These are phyloP conservation scores for Platycnemis pennipes DNA, from an alignment of 2,888 invertebrate species.

Conservation along the genomic window DNA sequence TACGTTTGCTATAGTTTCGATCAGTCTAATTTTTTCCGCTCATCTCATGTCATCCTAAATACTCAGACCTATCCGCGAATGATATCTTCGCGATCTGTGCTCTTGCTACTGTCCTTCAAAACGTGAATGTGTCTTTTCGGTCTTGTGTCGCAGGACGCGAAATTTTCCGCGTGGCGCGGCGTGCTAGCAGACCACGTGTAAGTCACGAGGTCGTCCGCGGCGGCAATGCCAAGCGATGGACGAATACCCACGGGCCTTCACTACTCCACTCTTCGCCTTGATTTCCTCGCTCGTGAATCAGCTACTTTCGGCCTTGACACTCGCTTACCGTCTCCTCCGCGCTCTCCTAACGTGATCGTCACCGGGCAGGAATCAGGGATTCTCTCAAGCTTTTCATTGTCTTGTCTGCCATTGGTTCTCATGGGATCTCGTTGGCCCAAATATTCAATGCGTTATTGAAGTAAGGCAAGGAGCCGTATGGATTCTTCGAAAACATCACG, in stretches of 20 bases:
- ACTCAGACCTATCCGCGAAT: no score
- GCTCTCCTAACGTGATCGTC: background rate
- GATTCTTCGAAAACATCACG: no score
- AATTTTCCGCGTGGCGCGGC: background rate
- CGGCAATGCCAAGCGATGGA: background rate
- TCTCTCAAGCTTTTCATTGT: no score
- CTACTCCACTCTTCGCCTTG: background rate
- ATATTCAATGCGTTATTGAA: no score
- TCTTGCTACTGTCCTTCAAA: background rate
- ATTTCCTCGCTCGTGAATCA: constrained; percentile 1
- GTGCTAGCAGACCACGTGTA: background rate
- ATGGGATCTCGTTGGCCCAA: no score
- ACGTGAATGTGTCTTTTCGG: no score
- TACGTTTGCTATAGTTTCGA: no score
- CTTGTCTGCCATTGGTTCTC: no score
- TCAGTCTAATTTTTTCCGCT: no score
- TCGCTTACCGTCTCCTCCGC: background rate
- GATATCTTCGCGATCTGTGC: background rate
- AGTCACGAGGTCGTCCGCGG: background rate
- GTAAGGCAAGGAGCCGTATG: no score
- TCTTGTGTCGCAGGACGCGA: background rate
- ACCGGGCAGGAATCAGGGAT: no score
- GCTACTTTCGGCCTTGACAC: background rate
- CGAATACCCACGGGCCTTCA: background rate
- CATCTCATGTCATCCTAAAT: no score